Evolutionary conservation across 1,140 invertebrate species (phyloP).

Genomic region (Wasmannia auropunctata): DNA sequence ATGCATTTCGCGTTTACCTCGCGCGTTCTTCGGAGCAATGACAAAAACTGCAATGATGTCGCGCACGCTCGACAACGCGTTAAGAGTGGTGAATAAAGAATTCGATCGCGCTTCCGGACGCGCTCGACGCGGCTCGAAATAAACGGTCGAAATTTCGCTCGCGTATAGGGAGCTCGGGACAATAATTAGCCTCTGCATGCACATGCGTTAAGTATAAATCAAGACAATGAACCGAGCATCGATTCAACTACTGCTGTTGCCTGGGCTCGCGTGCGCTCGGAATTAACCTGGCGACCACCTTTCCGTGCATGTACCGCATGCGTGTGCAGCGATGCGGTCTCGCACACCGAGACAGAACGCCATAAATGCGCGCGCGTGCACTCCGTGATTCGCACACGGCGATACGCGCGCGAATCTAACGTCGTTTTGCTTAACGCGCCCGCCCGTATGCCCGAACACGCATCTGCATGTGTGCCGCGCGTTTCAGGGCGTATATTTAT

Average conservation of each 20-base stretch:
- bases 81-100: neutral
- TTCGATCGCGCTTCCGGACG: neutral
- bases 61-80: neutral
- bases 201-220: slow-evolving; percentile 64
- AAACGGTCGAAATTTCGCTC: slow-evolving; percentile 37
- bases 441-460: neutral
- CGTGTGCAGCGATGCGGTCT: slow-evolving; percentile 10
- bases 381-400: slow-evolving; percentile 25
- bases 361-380: slow-evolving; percentile 25
- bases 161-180: neutral
- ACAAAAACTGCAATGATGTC: neutral
- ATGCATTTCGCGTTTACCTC: neutral
- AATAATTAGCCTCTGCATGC: slow-evolving; percentile 60
- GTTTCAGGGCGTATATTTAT: slow-evolving; percentile 64
- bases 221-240: slow-evolving; percentile 71
- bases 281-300: slow-evolving; percentile 67
- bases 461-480: slow-evolving; percentile 19
- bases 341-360: neutral
- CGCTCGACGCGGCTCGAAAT: slow-evolving; percentile 11
- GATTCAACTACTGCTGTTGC: slow-evolving; percentile 56
- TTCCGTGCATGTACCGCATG: slow-evolving; percentile 7
- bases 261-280: slow-evolving; percentile 66
- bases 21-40: neutral
- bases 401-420: slow-evolving; percentile 19
- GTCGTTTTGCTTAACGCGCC: slow-evolving; percentile 6